Evolutionary conservation across 2,888 invertebrate species (phyloP).

Genomic region (Ennomos erosarius): DNA sequence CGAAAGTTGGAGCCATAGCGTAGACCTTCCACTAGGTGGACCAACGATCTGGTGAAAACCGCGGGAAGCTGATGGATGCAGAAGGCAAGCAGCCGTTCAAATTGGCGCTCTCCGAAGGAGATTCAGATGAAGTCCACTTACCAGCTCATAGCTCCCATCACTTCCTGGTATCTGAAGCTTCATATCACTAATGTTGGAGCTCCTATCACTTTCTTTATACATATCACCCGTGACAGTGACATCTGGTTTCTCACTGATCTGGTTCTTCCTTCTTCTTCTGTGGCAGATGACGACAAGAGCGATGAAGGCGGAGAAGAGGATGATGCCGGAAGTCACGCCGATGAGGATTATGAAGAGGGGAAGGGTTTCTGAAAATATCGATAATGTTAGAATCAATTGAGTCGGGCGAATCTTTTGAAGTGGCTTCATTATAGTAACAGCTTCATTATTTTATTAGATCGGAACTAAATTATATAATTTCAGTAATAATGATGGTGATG

Average conservation of each 20-base stretch:
- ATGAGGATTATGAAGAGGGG: constrained; percentile 93
- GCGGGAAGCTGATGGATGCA: no score
- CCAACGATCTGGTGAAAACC: no score
- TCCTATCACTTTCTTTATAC: constrained; percentile 92
- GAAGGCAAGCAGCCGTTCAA: no score
- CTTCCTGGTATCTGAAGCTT: constrained; percentile 95
- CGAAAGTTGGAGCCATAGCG: no score
- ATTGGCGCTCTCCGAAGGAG: no score
- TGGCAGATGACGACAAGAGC: constrained; percentile 93
- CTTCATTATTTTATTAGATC: no score
- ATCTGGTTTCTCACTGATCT: constrained; percentile 86
- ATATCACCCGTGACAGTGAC: constrained; percentile 77
- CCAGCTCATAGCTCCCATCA: constrained; percentile 91
- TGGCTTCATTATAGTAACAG: no score
- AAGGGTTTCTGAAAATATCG: constrained; percentile 86
- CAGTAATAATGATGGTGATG: no score
- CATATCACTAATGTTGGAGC: constrained; percentile 96
- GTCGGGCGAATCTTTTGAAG: no score
- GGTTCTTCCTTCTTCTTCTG: constrained; percentile 85
- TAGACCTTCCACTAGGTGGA: no score
- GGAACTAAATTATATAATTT: no score
- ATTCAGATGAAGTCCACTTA: constrained; percentile 60
- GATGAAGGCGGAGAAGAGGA: constrained; percentile 92
- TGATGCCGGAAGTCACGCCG: constrained; percentile 93
- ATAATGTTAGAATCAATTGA: no score